Percentiles rank a stretch among this genome's conserved stretches.
These are phyloP conservation scores for Phaenicophaeus curvirostris DNA, from an alignment of 2,797 vertebrate species.

Conservation along the genomic window DNA sequence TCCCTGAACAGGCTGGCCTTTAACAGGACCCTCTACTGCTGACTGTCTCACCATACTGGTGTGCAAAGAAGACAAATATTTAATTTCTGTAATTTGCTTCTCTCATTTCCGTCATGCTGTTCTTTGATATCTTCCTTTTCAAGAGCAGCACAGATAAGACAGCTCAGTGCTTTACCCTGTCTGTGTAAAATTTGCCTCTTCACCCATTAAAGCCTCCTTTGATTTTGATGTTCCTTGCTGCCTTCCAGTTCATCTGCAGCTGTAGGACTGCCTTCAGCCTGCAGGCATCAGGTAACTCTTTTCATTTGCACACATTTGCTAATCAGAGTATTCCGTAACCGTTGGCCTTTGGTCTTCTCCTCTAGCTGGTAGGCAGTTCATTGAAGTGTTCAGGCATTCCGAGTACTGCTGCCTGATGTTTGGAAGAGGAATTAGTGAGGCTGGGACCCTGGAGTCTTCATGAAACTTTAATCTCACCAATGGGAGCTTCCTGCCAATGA, in stretches of 20 bases:
- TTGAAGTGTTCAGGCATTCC: not conserved
- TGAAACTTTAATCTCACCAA: not conserved
- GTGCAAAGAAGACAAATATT: slow-evolving; percentile 19
- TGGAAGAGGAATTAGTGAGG: not conserved
- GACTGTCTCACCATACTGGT: not conserved
- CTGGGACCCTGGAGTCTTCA: not conserved
- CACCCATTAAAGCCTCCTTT: not conserved
- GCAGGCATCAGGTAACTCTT: not conserved
- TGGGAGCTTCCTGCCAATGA: not conserved
- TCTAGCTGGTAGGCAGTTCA: not conserved
- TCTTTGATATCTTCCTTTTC: not conserved
- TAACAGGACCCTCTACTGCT: not conserved
- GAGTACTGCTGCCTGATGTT: not conserved
- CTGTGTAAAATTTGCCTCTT: not conserved
- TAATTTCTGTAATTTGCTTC: slow-evolving; percentile 31
- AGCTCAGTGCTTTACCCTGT: not conserved
- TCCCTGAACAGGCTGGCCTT: not conserved
- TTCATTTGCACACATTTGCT: not conserved
- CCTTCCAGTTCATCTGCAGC: not conserved
- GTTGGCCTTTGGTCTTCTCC: not conserved
- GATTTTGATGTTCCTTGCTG: not conserved
- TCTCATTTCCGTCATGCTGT: not conserved
- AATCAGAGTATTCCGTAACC: not conserved
- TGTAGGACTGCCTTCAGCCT: not conserved
- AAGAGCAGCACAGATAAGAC: not conserved